Evolutionary conservation across 2,797 vertebrate genomes (phyloP), one percentile per base, ranked within the genome.

Genomic region (Trematomus bernacchii): DNA sequence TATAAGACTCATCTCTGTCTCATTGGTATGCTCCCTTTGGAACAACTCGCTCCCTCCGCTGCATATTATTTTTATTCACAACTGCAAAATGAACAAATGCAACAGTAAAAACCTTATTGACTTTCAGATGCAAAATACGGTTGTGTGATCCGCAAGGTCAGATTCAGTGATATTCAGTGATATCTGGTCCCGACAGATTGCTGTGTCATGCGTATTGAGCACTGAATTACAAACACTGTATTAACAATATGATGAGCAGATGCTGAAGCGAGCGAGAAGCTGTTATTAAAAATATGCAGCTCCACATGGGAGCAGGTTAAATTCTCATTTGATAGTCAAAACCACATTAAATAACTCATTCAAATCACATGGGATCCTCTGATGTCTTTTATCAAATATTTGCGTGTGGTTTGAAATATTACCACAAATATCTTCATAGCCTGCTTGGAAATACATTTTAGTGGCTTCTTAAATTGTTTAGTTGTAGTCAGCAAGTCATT

Each of bases 21-120:
- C 85, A 91, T 91, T 86, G 83, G 86, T 88, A 91, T 89, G 86
- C 85, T 85, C 77, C 77, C 76, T 66, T 15, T 51, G 86, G 80
- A 89, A 61, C 78, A 42, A 23, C 53, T 23, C 4, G 30, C 79
- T 85, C 64, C 71, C 72, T 76, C 71, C 46, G 14, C 80, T 81
- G 77, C 82, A 76, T 84, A 73, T 84, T 76, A 78, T 70, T 62
- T 72, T 77, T 75, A 70, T 30, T 47, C 66, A 79, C 73, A 83
- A 75, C 57, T 73, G 72, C 63, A 83, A 70, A 86, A 87, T 75
- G 70, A 87, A 93, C 79, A 90, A 89, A 86, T 78, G 70, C 73
- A 71, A 81, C 77, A 68, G 72, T 82, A 76, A 79, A 88, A 76
- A 80, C 23, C 61, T 58, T 82, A 88, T 81, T 86, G 87, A 88